These are phyloP conservation scores for Amphiprion clarkii DNA, from an alignment of 2,797 vertebrate species.

Conservation along the genomic window DNA sequence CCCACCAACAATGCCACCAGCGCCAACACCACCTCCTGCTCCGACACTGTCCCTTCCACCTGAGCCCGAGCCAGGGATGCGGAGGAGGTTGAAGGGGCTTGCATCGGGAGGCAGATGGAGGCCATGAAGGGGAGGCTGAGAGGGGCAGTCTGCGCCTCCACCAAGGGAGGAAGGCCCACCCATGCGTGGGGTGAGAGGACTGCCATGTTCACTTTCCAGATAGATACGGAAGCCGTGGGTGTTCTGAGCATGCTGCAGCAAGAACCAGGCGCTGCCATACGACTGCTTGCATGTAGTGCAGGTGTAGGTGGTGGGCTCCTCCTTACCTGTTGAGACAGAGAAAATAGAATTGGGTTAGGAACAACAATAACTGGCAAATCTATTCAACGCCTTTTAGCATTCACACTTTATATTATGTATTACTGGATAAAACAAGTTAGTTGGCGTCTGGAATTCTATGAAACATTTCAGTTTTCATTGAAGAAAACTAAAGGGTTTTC, in stretches of 20 bases:
- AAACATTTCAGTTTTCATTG: neutral
- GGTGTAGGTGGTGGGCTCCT: constrained; percentile 99
- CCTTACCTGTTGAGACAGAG: constrained; percentile 92
- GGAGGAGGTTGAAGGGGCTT: constrained; percentile 99
- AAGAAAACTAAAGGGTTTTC: neutral
- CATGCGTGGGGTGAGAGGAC: constrained; percentile 97
- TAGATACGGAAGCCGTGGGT: constrained; percentile 99
- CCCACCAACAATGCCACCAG: constrained; percentile 87
- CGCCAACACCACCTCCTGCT: constrained; percentile 79
- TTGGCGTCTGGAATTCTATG: neutral
- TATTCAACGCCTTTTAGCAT: neutral
- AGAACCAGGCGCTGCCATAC: constrained; percentile 99
- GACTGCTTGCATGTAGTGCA: constrained; percentile 99
- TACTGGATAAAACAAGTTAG: neutral
- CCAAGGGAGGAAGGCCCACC: constrained; percentile 92
- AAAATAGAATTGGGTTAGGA: constrained; percentile 56
- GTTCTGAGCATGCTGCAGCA: constrained; percentile 99
- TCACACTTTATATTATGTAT: neutral
- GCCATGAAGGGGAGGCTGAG: constrained; percentile 97
- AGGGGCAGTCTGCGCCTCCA: constrained; percentile 94
- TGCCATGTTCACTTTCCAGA: constrained; percentile 99
- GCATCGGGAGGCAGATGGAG: constrained; percentile 98
- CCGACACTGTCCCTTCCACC: constrained; percentile 92
- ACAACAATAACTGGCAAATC: neutral
- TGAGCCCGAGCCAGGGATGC: constrained; percentile 96